These are phyloP conservation scores for Eriocheir sinensis DNA, from an alignment of 1,140 invertebrate species.

Conservation along the genomic window DNA sequence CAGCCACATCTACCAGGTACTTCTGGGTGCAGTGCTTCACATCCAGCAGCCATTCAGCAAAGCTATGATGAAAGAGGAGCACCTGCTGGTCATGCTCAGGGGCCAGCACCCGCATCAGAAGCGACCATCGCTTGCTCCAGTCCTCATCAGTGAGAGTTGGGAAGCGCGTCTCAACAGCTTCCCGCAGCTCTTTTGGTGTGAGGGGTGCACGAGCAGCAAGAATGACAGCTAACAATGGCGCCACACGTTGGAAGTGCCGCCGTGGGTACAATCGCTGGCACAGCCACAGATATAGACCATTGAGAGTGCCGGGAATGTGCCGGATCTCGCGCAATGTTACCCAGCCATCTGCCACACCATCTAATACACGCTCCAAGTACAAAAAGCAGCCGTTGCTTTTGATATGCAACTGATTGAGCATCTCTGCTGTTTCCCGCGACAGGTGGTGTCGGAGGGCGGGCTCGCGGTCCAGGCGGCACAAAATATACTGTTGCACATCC, in stretches of 20 bases:
- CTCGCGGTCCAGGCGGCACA: slow-evolving; percentile 93
- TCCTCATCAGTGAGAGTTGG: slow-evolving; percentile 85
- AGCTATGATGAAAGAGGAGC: slow-evolving; percentile 94
- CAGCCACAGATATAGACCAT: slow-evolving; percentile 96
- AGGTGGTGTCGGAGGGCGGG: slow-evolving; percentile 90
- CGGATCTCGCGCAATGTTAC: slow-evolving; percentile 92
- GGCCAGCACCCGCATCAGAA: slow-evolving; percentile 89
- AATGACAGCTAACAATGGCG: slow-evolving; percentile 92
- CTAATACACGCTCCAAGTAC: slow-evolving; percentile 95
- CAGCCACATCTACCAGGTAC: slow-evolving; percentile 92
- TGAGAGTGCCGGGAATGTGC: slow-evolving; percentile 96
- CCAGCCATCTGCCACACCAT: slow-evolving; percentile 95
- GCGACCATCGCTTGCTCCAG: slow-evolving; percentile 90
- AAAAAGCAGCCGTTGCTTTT: slow-evolving; percentile 98
- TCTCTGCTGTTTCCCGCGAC: slow-evolving; percentile 93
- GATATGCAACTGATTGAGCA: slow-evolving; percentile 96
- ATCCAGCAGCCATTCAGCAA: slow-evolving; percentile 96
- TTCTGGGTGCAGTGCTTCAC: slow-evolving; percentile 98
- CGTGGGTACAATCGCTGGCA: slow-evolving; percentile 95
- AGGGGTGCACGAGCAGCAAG: slow-evolving; percentile 93
- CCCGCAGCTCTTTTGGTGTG: slow-evolving; percentile 90
- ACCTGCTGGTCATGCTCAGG: slow-evolving; percentile 85
- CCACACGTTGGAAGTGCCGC: slow-evolving; percentile 93
- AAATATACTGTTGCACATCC: slow-evolving; percentile 97
- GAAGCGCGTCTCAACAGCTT: slow-evolving; percentile 87